Conservation (phyloP, 2,113 vertebrate species). For the Pseudopodoces humilis region DNA sequence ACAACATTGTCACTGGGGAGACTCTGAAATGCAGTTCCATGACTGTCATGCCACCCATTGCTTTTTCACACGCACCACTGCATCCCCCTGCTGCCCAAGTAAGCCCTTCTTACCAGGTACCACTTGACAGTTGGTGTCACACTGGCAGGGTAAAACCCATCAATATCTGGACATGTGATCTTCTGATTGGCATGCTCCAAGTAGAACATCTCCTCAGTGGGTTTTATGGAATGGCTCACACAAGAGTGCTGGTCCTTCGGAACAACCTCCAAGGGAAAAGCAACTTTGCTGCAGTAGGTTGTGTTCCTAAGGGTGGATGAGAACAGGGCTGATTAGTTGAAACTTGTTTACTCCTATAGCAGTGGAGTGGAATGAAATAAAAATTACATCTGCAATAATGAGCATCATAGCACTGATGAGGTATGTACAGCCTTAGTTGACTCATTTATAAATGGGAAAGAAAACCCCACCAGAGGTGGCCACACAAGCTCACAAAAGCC, state of each 20-base stretch:
- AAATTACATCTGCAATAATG: background rate
- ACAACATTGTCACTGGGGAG: background rate
- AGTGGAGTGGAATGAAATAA: background rate
- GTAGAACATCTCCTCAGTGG: conserved; percentile 47
- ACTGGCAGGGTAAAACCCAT: conserved; percentile 77
- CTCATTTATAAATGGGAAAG: background rate
- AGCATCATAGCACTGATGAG: background rate
- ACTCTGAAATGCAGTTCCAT: background rate
- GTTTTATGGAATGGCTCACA: conserved; percentile 67
- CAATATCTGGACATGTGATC: conserved; percentile 82
- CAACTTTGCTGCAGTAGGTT: conserved; percentile 85
- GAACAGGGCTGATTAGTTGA: background rate
- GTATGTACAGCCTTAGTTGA: background rate
- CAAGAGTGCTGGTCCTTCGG: conserved; percentile 64
- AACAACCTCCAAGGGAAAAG: conserved; percentile 83
- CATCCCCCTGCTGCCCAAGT: background rate
- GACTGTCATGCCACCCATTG: background rate
- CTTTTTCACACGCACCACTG: background rate
- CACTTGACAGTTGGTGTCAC: conserved; percentile 76
- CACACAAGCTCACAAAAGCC: background rate
- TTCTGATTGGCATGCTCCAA: conserved; percentile 50
- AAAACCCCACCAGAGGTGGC: background rate
- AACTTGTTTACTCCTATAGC: background rate
- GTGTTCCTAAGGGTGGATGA: conserved; percentile 78
- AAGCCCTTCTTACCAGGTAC: conserved; percentile 75